Conservation (phyloP, 2,797 vertebrate genomes). For the Cyprinodon diabolis region DNA sequence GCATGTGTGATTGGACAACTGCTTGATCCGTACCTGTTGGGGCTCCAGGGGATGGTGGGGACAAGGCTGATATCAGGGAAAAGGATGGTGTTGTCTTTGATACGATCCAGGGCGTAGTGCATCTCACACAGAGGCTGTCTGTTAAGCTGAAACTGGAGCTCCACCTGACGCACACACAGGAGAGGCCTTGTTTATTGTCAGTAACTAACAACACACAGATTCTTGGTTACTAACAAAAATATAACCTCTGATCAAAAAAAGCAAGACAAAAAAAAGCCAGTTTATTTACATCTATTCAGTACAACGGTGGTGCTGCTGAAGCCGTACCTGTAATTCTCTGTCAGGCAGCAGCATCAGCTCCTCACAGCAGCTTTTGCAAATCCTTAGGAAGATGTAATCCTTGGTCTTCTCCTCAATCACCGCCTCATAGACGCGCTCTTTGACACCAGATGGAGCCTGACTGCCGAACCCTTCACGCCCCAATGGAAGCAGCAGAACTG, state of each 20-base stretch:
- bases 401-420: conserved; percentile 99
- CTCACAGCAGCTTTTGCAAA: conserved; percentile 96
- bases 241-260: not conserved
- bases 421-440: conserved; percentile 97
- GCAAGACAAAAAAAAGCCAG: not conserved
- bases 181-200: not conserved
- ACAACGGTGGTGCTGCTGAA: not conserved
- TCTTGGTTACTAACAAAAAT: not conserved
- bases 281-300: not conserved
- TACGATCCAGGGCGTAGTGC: conserved; percentile 98
- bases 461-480: conserved; percentile 86
- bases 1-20: not conserved
- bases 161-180: conserved; percentile 83
- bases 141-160: conserved; percentile 99
- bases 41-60: conserved; percentile 98
- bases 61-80: conserved; percentile 92
- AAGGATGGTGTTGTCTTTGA: conserved; percentile 93
- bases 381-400: conserved; percentile 98
- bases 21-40: conserved; percentile 88
- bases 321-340: conserved; percentile 90
- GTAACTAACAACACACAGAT: not conserved
- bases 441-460: conserved; percentile 90
- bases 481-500: conserved; percentile 93
- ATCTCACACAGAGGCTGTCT: conserved; percentile 98
- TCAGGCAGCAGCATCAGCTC: conserved; percentile 92